Conservation (phyloP, 2,113 vertebrate genomes). For the Callionymus lyra region DNA sequence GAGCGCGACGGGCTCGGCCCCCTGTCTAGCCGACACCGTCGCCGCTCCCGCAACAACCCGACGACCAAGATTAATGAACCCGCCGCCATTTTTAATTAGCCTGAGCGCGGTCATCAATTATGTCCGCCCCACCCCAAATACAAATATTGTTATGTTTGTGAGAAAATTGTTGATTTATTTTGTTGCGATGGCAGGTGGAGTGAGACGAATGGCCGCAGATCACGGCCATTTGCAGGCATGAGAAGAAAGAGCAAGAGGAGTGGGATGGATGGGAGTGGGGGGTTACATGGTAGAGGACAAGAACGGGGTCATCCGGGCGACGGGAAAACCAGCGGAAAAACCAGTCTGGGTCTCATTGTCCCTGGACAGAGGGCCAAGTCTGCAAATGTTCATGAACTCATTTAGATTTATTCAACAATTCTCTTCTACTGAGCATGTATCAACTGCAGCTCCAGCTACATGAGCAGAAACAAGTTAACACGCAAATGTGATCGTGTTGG, state of each 20-base stretch:
- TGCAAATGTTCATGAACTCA: slow-evolving; percentile 28
- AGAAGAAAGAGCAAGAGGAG: slow-evolving; percentile 52
- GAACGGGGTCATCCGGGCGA: slow-evolving; percentile 13
- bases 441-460: too few species aligned
- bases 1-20: slow-evolving; percentile 64
- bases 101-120: slow-evolving; percentile 93
- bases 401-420: slow-evolving; percentile 33
- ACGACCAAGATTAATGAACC: slow-evolving; percentile 97
- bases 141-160: slow-evolving; percentile 99
- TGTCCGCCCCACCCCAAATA: slow-evolving; percentile 76
- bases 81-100: slow-evolving; percentile 96
- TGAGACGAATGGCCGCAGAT: slow-evolving; percentile 97
- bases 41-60: slow-evolving; percentile 27
- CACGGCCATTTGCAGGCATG: slow-evolving; percentile 78
- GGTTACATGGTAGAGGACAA: slow-evolving; percentile 30
- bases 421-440: too few species aligned
- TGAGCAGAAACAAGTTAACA: too few species aligned
- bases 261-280: slow-evolving; percentile 8
- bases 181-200: slow-evolving; percentile 83
- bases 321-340: slow-evolving; percentile 22
- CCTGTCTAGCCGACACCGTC: slow-evolving; percentile 28
- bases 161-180: slow-evolving; percentile 91
- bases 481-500: too few species aligned
- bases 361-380: slow-evolving; percentile 13
- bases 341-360: slow-evolving; percentile 15